Evolutionary conservation across 1,140 invertebrate genomes (phyloP), one percentile per base, ranked within the genome.

Genomic region (Drosophila nebulosa): DNA sequence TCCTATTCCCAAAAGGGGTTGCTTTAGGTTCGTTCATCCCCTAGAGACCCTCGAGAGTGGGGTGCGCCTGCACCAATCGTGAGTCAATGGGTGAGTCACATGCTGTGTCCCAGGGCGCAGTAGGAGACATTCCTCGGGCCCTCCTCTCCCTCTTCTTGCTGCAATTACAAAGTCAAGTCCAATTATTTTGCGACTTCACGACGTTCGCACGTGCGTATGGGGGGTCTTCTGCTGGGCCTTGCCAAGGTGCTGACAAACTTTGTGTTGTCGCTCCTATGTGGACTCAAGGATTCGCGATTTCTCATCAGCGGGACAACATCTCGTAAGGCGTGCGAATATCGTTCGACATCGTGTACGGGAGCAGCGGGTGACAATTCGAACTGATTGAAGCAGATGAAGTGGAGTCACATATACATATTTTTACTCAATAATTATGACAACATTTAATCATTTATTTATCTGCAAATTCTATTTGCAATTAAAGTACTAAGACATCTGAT

Each of bases 151-250:
- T 57, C 21, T 27, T 21, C n/a, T 30, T 86, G 70, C 78, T 80
- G 70, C 83, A 86, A 86, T 86, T 86, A 81, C 63, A 72, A 76
- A 88, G 84, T 88, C 84, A 83, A 89, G 66, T 83, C 39, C 78
- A 86, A 86, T 86, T 86, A 86, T 86, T 86, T 81, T 52, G 18
- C 7, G 39, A 46, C 39, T 61, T 52, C 39, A 55, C 71, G 64
- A 88, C 42, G 70, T 90, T 86, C 86, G 86, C 86, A 89, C 78
- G 78, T 90, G 86, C 68, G 70, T 90, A 77, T 86, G 86, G 86
- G 86, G 86, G 86, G 86, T 89, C 86, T n/a, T n/a, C n/a, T n/a
- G n/a, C n/a, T 46, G 39, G 18, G 4, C 61, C 18, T 42, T 64
- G 50, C 66, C 50, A 77, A 77, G 71, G 71, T 69, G 72, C 56